Conservation (phyloP, 2,888 invertebrate genomes). For the Orthosia incerta region DNA sequence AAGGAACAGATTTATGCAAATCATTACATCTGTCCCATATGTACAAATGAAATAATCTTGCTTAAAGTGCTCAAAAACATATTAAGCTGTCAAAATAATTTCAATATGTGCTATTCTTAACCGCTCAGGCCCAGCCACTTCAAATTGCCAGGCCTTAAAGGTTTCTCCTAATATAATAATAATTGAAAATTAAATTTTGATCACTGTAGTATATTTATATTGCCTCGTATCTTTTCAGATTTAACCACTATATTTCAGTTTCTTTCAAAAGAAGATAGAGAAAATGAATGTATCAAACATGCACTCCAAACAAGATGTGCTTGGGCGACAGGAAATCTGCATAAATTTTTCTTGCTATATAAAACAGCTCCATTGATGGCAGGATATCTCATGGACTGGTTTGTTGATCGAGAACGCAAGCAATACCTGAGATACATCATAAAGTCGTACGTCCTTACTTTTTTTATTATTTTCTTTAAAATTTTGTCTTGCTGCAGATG, state of each 20-base stretch:
- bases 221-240: constrained; percentile 92
- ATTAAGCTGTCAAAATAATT: too few relatives aligned
- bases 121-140: too few relatives aligned
- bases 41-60: too few relatives aligned
- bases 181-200: not conserved
- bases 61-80: too few relatives aligned
- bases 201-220: not conserved
- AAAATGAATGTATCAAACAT: constrained; percentile 95
- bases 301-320: constrained; percentile 97
- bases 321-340: constrained; percentile 98
- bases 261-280: constrained; percentile 94
- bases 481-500: constrained; percentile 33
- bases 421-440: constrained; percentile 97
- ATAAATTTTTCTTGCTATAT: constrained; percentile 98
- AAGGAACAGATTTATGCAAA: too few relatives aligned
- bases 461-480: constrained; percentile 46
- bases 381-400: constrained; percentile 99
- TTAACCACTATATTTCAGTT: constrained; percentile 97
- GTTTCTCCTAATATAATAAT: too few relatives aligned
- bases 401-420: constrained; percentile 98
- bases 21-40: too few relatives aligned
- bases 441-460: constrained; percentile 97
- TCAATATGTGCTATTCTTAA: too few relatives aligned
- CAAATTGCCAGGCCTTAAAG: too few relatives aligned
- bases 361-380: constrained; percentile 98